Conservation (phyloP, 2,113 vertebrate genomes). For the Cyprinodon brontotheroides region DNA sequence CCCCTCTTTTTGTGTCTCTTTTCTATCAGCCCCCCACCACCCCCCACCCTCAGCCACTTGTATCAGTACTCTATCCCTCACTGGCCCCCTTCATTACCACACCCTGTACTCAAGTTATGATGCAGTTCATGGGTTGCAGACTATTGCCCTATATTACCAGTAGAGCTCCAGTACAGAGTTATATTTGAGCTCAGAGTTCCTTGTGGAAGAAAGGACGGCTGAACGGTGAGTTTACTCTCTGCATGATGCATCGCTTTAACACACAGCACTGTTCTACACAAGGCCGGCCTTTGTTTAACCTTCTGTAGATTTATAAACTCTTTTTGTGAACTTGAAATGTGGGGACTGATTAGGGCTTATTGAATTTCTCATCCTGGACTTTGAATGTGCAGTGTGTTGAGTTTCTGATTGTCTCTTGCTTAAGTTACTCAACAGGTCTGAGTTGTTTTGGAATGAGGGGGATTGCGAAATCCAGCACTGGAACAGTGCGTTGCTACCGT, state of each 20-base stretch:
- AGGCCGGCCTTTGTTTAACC: constrained; percentile 12
- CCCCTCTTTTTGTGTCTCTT: constrained; percentile 42
- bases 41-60: constrained; percentile 38
- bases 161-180: constrained; percentile 33
- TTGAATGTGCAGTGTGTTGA: constrained; percentile 1
- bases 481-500: constrained; percentile 29
- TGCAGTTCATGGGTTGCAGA: constrained; percentile 42
- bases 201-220: constrained; percentile 38
- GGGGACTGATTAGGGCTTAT: constrained; percentile 11
- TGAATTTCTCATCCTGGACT: constrained; percentile 26
- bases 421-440: constrained; percentile 65
- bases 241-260: constrained; percentile 14
- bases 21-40: constrained; percentile 18
- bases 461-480: constrained; percentile 58
- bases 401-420: constrained; percentile 40
- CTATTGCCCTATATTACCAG: constrained; percentile 49
- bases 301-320: constrained; percentile 2
- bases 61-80: constrained; percentile 44
- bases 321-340: constrained; percentile 14
- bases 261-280: background rate
- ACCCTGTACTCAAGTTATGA: constrained; percentile 58
- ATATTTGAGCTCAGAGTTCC: constrained; percentile 23
- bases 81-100: constrained; percentile 63
- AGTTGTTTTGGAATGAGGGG: constrained; percentile 63
- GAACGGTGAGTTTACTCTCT: constrained; percentile 58